A percentile compares a stretch with the other conserved stretches of the same genome.
Conservation (phyloP, 1,140 invertebrate genomes). For the Dendroctonus ponderosae region DNA sequence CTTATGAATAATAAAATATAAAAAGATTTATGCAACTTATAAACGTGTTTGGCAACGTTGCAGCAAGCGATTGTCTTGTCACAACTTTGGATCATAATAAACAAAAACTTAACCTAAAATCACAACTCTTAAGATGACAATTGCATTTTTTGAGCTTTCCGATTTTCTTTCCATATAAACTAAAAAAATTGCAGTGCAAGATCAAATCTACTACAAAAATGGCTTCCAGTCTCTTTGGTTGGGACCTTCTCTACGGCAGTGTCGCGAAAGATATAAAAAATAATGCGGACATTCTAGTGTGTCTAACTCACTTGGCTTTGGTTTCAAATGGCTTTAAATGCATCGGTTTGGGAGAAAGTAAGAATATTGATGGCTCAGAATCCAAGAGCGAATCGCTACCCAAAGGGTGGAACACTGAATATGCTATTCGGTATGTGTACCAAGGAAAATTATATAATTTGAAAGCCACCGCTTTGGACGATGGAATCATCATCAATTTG, state of each 20-base stretch:
- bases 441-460: slow-evolving; percentile 66
- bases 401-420: slow-evolving; percentile 66
- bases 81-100: slow-evolving; percentile 12
- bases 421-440: slow-evolving; percentile 65
- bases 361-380: slow-evolving; percentile 61
- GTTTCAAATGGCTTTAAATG: slow-evolving; percentile 70
- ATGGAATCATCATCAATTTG: slow-evolving; percentile 48
- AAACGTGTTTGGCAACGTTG: no score
- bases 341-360: slow-evolving; percentile 71
- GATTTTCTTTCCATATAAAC: background rate
- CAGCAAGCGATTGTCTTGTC: background rate
- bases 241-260: slow-evolving; percentile 67
- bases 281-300: slow-evolving; percentile 69
- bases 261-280: slow-evolving; percentile 61
- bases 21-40: no score
- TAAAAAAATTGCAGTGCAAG: slow-evolving; percentile 24
- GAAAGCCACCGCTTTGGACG: slow-evolving; percentile 55
- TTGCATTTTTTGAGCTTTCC: background rate
- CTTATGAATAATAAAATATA: no score
- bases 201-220: slow-evolving; percentile 22
- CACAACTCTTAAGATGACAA: slow-evolving; percentile 14
- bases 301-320: slow-evolving; percentile 70
- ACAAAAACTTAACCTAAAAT: slow-evolving; percentile 32
- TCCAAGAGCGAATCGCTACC: slow-evolving; percentile 66
- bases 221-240: slow-evolving; percentile 63